These are phyloP conservation scores for Caenorhabditis elegans DNA, from an alignment of 1,140 invertebrate species.

Conservation along the genomic window DNA sequence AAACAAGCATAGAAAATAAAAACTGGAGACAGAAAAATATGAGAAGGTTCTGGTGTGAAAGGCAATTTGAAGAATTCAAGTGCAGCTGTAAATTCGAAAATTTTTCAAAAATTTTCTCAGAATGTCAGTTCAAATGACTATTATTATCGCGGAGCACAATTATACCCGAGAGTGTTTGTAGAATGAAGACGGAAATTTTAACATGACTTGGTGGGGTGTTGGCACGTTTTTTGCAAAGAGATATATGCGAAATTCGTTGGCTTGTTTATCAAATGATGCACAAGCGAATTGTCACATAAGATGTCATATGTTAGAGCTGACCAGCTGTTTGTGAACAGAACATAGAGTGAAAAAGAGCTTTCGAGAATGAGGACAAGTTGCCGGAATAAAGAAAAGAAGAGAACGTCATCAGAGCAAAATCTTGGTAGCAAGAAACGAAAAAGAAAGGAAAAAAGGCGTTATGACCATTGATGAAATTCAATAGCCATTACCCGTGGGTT, in stretches of 20 bases:
- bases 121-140: too few relatives aligned
- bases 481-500: neutral
- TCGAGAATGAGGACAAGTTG: neutral
- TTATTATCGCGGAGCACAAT: too few relatives aligned
- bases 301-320: conserved; percentile 22
- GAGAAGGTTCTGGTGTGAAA: too few relatives aligned
- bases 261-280: conserved; percentile 27
- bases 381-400: too few relatives aligned
- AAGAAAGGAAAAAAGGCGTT: neutral
- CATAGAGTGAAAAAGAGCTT: neutral
- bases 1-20: too few relatives aligned
- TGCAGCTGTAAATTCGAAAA: too few relatives aligned
- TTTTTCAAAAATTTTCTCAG: too few relatives aligned
- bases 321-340: conserved; percentile 27
- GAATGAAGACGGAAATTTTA: too few relatives aligned
- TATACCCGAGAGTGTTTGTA: too few relatives aligned
- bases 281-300: conserved; percentile 1
- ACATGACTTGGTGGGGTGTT: too few relatives aligned
- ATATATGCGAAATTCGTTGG: neutral
- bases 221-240: neutral
- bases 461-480: neutral
- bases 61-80: too few relatives aligned
- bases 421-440: neutral
- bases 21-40: too few relatives aligned
- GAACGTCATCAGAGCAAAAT: neutral